Evolutionary conservation across 2,888 invertebrate species (phyloP), one percentile per base, ranked within the genome.

Genomic region (Melitaea athalia): DNA sequence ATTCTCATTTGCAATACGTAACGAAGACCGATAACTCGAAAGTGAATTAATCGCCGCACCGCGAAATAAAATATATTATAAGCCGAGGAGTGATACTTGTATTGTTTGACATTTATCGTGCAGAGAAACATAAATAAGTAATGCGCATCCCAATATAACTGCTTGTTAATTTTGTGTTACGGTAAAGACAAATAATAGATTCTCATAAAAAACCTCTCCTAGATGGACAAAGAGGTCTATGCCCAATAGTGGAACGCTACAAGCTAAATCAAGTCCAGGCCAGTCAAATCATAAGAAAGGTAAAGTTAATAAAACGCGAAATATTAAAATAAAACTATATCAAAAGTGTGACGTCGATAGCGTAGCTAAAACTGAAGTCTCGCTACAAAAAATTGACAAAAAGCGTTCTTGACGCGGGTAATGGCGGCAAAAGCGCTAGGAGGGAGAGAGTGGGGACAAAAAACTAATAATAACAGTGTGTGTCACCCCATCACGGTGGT

Each of bases 391-490:
- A 79, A 78, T 79, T 71, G 74, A 88, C 86, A 91, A 91, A 91
- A 88, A 87, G 79, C 82, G 79, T 77, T 82, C 80, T 81, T 84
- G 84, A 84, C 72, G 85, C 85, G 82, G 82, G 82, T 82, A 88
- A 91, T 91, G 89, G 91, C 91, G 85, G 86, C 85, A 79, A 81
- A 62, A 67, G 73, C 69, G 73, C 77, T 79, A 80, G 79, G 81
- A 75, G 84, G 85, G 86, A 24, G 83, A 76, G 80, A 79, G 89
- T 83, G 87, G 89, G 88, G 85, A 86, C 87, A 90, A 91, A 92
- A 91, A 91, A 91, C 92, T 92, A 92, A 92, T 92, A 92, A 92
- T 92, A 92, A 91, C 91, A 85, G 85, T 78, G 84, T 81, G 79
- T 79, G 89, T 91, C 91, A 91, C 92, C 91, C 91, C 88, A 88